Evolutionary conservation across 1,140 invertebrate genomes (phyloP).

Genomic region (Saccostrea echinata): DNA sequence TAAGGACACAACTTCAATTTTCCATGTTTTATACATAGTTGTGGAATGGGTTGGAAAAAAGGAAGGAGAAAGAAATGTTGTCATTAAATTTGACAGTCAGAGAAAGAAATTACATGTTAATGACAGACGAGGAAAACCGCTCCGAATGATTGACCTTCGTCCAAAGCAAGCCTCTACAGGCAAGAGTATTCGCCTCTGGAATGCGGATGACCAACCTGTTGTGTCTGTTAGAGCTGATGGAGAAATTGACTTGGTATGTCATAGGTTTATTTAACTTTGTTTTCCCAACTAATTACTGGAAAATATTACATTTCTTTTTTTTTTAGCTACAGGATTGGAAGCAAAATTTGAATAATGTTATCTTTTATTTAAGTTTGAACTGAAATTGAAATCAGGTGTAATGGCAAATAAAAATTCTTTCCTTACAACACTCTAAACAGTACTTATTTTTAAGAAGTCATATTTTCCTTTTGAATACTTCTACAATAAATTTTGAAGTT

Average conservation of each 20-base stretch:
- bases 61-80: constrained; percentile 64
- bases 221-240: constrained; percentile 64
- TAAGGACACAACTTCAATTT: constrained; percentile 12
- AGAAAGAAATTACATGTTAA: constrained; percentile 65
- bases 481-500: too few relatives aligned
- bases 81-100: constrained; percentile 60
- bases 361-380: too few relatives aligned
- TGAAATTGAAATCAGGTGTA: too few relatives aligned
- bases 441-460: too few relatives aligned
- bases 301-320: too few relatives aligned
- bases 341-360: too few relatives aligned
- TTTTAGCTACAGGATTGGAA: too few relatives aligned
- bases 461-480: too few relatives aligned
- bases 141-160: constrained; percentile 82
- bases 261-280: background rate
- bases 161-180: constrained; percentile 17
- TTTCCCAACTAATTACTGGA: too few relatives aligned
- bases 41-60: constrained; percentile 68
- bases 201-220: constrained; percentile 54
- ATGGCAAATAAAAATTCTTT: too few relatives aligned
- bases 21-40: constrained; percentile 51
- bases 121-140: constrained; percentile 71
- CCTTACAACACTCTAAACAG: too few relatives aligned
- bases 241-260: constrained; percentile 67
- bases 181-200: constrained; percentile 51